Evolutionary conservation across 2,888 invertebrate genomes (phyloP).

Genomic region (Octonoba sinensis): DNA sequence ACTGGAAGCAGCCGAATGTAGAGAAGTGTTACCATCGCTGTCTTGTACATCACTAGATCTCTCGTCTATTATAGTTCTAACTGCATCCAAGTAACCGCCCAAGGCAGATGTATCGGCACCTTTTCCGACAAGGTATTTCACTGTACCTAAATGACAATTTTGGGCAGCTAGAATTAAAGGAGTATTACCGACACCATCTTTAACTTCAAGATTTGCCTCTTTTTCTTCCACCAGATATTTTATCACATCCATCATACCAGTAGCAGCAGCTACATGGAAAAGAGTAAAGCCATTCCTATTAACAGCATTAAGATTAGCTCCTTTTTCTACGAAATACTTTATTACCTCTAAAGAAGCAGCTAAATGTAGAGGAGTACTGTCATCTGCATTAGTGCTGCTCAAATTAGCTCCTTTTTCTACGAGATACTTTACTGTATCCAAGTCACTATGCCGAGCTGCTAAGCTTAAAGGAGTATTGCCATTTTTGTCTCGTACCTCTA

Average conservation of each 20-base stretch:
- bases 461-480: too few species aligned
- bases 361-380: neutral
- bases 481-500: too few species aligned
- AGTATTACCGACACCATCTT: too few species aligned
- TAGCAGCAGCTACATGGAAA: slow-evolving; percentile 2
- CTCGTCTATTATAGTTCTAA: too few species aligned
- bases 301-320: neutral
- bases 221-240: too few species aligned
- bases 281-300: neutral
- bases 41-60: too few species aligned
- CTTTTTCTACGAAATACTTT: neutral
- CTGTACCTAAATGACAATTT: too few species aligned
- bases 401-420: neutral
- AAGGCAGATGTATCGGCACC: neutral
- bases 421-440: neutral
- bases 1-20: neutral
- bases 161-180: too few species aligned
- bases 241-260: too few species aligned
- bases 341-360: neutral
- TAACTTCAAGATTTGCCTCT: neutral
- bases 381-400: neutral
- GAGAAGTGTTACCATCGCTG: neutral
- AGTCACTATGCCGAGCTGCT: too few species aligned
- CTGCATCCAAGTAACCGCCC: too few species aligned
- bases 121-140: neutral